Evolutionary conservation across 1,140 invertebrate genomes (phyloP), one percentile per base, ranked within the genome.

Genomic region (Cherax quadricarinatus): DNA sequence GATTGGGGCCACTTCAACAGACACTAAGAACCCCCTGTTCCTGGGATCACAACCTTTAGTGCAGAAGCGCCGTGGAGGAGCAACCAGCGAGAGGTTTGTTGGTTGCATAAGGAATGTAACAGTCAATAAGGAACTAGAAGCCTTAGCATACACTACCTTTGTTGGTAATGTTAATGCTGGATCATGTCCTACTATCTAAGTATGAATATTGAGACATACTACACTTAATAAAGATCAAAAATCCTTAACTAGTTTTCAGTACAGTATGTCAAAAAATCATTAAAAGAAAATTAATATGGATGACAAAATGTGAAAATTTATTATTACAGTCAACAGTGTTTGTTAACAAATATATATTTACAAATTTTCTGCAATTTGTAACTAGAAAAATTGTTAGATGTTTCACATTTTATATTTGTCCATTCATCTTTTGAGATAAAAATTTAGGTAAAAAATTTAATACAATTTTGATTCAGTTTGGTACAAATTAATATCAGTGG

Each of bases 1-100:
- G 62, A 96, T 96, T 79, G 96, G 96, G 79, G 96, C 96, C 2
- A 96, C 96, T 1, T 96, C 96, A 2, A 97, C 98, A 0, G 96
- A 98, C 92, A 98, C 98, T 0, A 97, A 96, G 53, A 97, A 98
- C 94, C 97, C 98, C 0, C 95, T 99, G 2, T 99, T 97, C 95
- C 96, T 99, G 94, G 99, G 99, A 62, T 98, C 98, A 0, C 97
- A 99, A 95, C 97, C 97, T 24, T 49, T 82, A 16, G 93, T 96
- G 95, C 94, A 94, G 94, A 49, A 94, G 86, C 94, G 95, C 21
- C 94, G 96, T 62, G 97, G 97, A 48, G 95, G 96, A 14, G 94
- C 95, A 24, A 96, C 97, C 0, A 95, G 95, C 3, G 95, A 96
- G 18, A 97, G 97, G 84, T 99, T 96, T 94, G 96, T 98, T 51